Percentiles rank a stretch among this genome's conserved stretches.
Evolutionary conservation across 2,113 vertebrate species (phyloP).

Genomic region (Globicephala melas): DNA sequence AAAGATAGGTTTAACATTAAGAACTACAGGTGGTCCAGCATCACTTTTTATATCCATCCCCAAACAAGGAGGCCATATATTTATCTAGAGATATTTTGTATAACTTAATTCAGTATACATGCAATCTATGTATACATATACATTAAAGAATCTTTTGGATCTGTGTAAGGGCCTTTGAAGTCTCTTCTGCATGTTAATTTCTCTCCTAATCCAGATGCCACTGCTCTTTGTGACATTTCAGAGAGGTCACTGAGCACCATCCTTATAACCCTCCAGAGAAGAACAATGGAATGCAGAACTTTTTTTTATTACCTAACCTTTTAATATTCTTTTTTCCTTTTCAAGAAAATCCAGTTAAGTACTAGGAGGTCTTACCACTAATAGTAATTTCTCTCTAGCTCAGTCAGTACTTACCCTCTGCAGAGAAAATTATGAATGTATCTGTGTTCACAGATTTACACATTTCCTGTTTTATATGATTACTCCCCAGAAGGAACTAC

Average conservation of each 20-base stretch:
- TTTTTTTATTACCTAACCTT: slow-evolving; percentile 21
- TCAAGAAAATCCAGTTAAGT: slow-evolving; percentile 32
- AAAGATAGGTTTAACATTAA: background rate
- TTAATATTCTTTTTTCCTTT: slow-evolving; percentile 35
- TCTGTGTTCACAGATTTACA: background rate
- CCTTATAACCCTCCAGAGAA: slow-evolving; percentile 13
- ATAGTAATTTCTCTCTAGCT: slow-evolving; percentile 11
- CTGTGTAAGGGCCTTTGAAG: slow-evolving; percentile 37
- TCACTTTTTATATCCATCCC: background rate
- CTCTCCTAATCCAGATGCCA: slow-evolving; percentile 58
- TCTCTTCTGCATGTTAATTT: slow-evolving; percentile 61
- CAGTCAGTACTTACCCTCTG: background rate
- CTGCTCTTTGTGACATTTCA: slow-evolving; percentile 59
- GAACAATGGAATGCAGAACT: slow-evolving; percentile 2
- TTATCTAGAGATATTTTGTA: background rate
- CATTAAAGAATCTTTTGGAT: slow-evolving; percentile 29
- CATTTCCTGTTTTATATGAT: background rate
- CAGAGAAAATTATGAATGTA: background rate
- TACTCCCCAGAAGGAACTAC: background rate
- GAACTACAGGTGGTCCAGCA: background rate
- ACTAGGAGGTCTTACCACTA: slow-evolving; percentile 14
- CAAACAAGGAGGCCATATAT: background rate
- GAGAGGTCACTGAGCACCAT: slow-evolving; percentile 60
- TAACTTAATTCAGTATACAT: background rate
- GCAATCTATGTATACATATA: background rate